Base-by-base conservation (phyloP, 2,797 vertebrate species). In the Diplodus puntazzo region DNA sequence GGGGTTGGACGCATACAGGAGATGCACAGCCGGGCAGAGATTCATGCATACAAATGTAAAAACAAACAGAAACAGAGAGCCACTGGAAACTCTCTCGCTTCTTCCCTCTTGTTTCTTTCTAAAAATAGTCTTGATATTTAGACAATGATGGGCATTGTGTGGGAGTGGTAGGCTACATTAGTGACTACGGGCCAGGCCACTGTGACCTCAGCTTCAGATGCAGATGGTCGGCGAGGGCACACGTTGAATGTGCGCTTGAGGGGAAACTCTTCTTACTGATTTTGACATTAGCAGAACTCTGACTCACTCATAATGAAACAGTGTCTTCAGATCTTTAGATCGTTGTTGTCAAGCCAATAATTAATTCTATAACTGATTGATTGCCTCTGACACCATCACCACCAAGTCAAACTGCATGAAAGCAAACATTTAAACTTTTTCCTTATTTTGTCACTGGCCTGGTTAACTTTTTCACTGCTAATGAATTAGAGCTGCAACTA, bases 91-190 rank as follows among this genome's bases (percentile, higher is more conserved):
- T 64, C 69, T 34, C 52, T 88, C 81, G 82, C 72, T 76, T 48
- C 68, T 21, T 79, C 69, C 73, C 49, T 52, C 74, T 65, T 77
- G 58, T 82, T 81, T 66, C 77, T 48, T 50, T 75, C 92, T 89
- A 90, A 81, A 93, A 89, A 92, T 94, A 93, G 86, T 55, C 55
- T 18, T 80, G 82, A 86, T 84, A 88, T 90, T 89, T 84, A 46
- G 58, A 94, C 90, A 92, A 87, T 79, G 87, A 68, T 86, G 85
- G 73, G n/a, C 81, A 89, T 92, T 94, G 90, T 93, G 87, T 55
- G 73, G 69, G 73, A 69, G 80, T 65, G 64, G 71, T n/a, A 9
- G 34, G 34, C 34, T 34, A 50, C 78, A 77, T 69, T 49, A 65
- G 57, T 61, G 69, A 64, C 50, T 48, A 2, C 54, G 61, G 53